Conservation (phyloP, 2,797 vertebrate genomes). For the Danio kyathit region DNA sequence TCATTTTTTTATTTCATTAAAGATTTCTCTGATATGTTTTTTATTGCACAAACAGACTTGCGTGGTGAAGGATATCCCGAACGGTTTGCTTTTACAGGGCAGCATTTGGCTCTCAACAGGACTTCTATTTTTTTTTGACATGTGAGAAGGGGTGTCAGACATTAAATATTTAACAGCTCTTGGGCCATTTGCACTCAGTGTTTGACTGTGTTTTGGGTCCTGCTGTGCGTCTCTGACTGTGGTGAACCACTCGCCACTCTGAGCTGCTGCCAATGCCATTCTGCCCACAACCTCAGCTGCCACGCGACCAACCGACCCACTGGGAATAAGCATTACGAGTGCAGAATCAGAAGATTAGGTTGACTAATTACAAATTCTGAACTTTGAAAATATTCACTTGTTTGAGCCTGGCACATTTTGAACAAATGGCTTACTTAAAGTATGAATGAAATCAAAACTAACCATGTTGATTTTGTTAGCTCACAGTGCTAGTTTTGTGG, state of each 20-base stretch:
- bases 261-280: constrained; percentile 20
- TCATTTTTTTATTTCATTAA: not conserved
- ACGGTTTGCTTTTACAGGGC: constrained; percentile 64
- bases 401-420: not conserved
- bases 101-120: constrained; percentile 59
- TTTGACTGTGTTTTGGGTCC: constrained; percentile 49
- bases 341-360: constrained; percentile 49
- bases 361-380: constrained; percentile 52
- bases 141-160: constrained; percentile 61
- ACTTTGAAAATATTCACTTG: not conserved
- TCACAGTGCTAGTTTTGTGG: too few relatives aligned
- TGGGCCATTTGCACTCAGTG: constrained; percentile 63
- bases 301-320: constrained; percentile 21
- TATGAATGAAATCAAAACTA: too few relatives aligned
- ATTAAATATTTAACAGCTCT: constrained; percentile 69
- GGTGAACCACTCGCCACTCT: constrained; percentile 14
- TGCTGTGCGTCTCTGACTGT: constrained; percentile 52
- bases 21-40: not conserved
- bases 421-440: not conserved
- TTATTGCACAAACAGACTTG: constrained; percentile 32
- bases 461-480: too few relatives aligned
- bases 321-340: not conserved
- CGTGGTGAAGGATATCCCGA: constrained; percentile 37
- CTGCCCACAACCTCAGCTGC: constrained; percentile 30
- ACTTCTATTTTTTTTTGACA: constrained; percentile 58